Base-by-base conservation (phyloP, 2,797 vertebrate species). In the Malacoctenus gilli region DNA sequence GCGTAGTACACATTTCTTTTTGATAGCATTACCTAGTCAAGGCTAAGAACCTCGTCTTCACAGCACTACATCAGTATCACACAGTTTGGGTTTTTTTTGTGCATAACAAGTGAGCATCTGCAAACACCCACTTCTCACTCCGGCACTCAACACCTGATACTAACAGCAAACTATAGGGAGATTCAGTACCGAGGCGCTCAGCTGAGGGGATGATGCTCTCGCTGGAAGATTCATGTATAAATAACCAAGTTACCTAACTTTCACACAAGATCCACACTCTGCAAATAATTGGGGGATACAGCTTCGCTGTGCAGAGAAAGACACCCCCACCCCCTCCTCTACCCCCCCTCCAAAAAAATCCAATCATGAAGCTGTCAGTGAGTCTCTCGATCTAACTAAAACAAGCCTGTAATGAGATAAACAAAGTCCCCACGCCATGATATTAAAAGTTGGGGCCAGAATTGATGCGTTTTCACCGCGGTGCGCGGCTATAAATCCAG, bases 171-270 rank as follows among this genome's bases (percentile, higher is more conserved):
- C 18, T 23, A 14, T 5, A 18, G 19, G 25, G 20, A 39, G 36
- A 38, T 38, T 55, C 16, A 36, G 47, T 28, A 42, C 31, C 42
- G 44, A 38, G 16, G 31, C 30, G 28, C 41, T 68, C 34, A 20
- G 23, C 41, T 20, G 38, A n/a, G 51, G 19, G 32, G 10, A 37
- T 42, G 19, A 34, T 36, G 19, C 43, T 59, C 34, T 20, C 42
- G 23, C 40, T 52, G 36, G 11, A 42, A 42, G 23, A 49, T 38
- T 49, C 46, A 49, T 50, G 52, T 55, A 35, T 37, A 68, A 32
- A 60, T 49, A 60, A 55, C 37, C 34, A 37, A 34, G 38, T 38
- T 47, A 41, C 30, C 23, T 18, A 11, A 18, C 36, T 42, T 43
- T 20, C 3, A 23, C 18, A n/a, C 34, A 30, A 53, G 39, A 23